phyloP scores from a whole-genome alignment of 2,888 invertebrate species.

The Chloromyia formosa region DNA sequence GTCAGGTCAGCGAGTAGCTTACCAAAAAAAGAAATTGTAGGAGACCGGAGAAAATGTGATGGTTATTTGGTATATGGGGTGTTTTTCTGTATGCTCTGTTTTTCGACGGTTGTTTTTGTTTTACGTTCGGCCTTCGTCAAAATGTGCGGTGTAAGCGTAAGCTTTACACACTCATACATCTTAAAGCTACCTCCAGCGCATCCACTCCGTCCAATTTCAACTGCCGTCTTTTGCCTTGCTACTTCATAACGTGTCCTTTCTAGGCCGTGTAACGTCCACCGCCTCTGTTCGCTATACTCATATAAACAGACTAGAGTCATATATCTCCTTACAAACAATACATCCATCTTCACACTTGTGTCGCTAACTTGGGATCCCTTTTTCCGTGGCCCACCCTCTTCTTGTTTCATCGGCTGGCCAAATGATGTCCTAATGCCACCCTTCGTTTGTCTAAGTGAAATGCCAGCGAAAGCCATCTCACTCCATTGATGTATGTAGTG shows the following conservation, averaged over 20 bases:
- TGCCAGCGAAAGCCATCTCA: slow-evolving; percentile 34
- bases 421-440: slow-evolving; percentile 44
- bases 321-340: slow-evolving; percentile 49
- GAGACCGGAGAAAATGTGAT: slow-evolving; percentile 23
- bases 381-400: slow-evolving; percentile 40
- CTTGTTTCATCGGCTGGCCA: slow-evolving; percentile 49
- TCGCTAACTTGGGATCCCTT: slow-evolving; percentile 48
- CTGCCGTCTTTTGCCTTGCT: slow-evolving; percentile 25
- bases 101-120: slow-evolving; percentile 47
- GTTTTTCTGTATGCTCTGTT: slow-evolving; percentile 11
- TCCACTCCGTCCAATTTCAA: background rate
- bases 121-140: slow-evolving; percentile 48
- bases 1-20: slow-evolving; percentile 36
- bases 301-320: slow-evolving; percentile 36
- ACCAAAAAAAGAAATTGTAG: background rate
- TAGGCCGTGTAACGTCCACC: slow-evolving; percentile 19
- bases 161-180: slow-evolving; percentile 46
- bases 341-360: slow-evolving; percentile 50
- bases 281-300: slow-evolving; percentile 8
- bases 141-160: slow-evolving; percentile 49
- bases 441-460: slow-evolving; percentile 26
- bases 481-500: background rate
- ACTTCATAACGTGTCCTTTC: slow-evolving; percentile 23
- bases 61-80: slow-evolving; percentile 8
- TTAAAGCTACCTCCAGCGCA: slow-evolving; percentile 2